Evolutionary conservation across 23 tunicate genomes (phyloP).

Genomic region (Oikopleura dioica): DNA sequence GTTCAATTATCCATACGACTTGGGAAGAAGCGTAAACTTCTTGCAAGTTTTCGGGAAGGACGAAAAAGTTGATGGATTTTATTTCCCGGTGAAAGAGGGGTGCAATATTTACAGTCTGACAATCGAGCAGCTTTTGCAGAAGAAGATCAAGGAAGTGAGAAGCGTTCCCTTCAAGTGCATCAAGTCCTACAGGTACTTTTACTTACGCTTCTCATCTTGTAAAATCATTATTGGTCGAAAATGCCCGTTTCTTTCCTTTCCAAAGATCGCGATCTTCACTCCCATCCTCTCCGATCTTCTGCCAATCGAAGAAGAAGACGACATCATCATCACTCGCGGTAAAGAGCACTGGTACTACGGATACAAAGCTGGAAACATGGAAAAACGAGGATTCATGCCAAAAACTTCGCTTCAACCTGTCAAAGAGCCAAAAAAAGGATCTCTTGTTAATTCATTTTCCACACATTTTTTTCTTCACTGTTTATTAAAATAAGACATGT

Average conservation of each 20-base stretch:
- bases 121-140: slow-evolving; percentile 67
- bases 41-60: no score
- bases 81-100: slow-evolving; percentile 49
- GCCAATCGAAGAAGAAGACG: not conserved
- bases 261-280: not conserved
- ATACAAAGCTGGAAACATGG: not conserved
- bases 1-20: no score
- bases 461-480: no score
- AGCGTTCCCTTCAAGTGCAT: slow-evolving; percentile 21
- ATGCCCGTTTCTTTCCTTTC: not conserved
- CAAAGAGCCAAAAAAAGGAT: no score
- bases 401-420: no score
- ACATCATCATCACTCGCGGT: slow-evolving; percentile 1
- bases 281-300: not conserved
- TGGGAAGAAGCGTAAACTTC: no score
- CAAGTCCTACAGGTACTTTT: slow-evolving; percentile 17
- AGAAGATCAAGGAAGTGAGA: slow-evolving; percentile 28
- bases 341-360: slow-evolving; percentile 5
- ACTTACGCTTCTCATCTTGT: no score
- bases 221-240: not conserved
- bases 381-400: not conserved
- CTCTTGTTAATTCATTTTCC: no score
- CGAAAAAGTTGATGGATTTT: slow-evolving; percentile 44
- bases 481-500: no score
- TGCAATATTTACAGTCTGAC: slow-evolving; percentile 37